phyloP scores from a whole-genome alignment of 1,140 invertebrate species.

The Eciton burchellii region DNA sequence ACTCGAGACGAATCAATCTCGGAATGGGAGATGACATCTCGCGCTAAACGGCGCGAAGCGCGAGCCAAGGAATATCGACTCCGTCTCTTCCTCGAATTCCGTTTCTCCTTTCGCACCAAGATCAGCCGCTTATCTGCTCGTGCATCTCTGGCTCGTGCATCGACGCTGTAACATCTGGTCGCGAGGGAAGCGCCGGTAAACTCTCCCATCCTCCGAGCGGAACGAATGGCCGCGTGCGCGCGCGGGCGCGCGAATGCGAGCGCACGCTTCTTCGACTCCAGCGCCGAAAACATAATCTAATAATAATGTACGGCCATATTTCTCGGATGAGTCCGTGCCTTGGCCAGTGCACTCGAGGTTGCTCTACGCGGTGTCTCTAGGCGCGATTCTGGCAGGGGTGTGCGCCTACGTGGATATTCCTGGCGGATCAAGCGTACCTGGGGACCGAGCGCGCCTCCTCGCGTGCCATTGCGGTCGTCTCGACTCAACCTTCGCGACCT shows the following conservation, averaged over 20 bases:
- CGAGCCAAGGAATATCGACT: conserved; percentile 47
- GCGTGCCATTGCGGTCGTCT: conserved; percentile 33
- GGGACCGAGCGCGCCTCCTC: conserved; percentile 59
- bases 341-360: conserved; percentile 73
- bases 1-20: conserved; percentile 39
- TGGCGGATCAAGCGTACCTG: conserved; percentile 68
- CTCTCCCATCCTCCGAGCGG: neutral
- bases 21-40: conserved; percentile 16
- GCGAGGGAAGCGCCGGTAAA: conserved; percentile 31
- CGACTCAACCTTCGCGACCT: conserved; percentile 62
- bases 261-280: conserved; percentile 46
- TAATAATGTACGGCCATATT: conserved; percentile 79
- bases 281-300: conserved; percentile 75
- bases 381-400: conserved; percentile 65
- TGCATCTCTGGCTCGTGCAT: conserved; percentile 47
- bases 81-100: conserved; percentile 28
- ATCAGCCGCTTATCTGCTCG: conserved; percentile 28
- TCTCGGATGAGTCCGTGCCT: conserved; percentile 71
- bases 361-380: conserved; percentile 62
- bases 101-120: conserved; percentile 29
- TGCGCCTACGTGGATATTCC: conserved; percentile 71
- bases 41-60: conserved; percentile 29
- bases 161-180: conserved; percentile 36
- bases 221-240: conserved; percentile 19
- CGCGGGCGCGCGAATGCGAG: no score